phyloP scores from a whole-genome alignment of 2,888 invertebrate genomes.

The Parnassius smintheus region DNA sequence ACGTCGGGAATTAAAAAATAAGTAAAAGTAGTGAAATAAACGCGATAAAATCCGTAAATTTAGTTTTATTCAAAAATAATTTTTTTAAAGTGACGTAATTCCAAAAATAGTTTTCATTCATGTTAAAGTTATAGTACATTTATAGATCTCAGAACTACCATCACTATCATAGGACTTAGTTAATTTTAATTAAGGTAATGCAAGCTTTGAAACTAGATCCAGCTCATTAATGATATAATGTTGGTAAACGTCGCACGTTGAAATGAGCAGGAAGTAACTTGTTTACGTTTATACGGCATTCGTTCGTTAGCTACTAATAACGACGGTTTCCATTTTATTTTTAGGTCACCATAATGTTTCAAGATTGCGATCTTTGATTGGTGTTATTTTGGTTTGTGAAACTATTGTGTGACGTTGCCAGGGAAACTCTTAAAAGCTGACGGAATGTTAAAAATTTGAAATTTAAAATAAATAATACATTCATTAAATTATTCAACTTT shows the following conservation, averaged over 20 bases:
- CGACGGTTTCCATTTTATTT: constrained; percentile 17
- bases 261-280: constrained; percentile 34
- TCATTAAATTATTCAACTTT: too few species aligned
- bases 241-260: constrained; percentile 34
- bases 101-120: neutral
- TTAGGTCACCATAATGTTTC: constrained; percentile 21
- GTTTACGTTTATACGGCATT: constrained; percentile 30
- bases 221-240: constrained; percentile 29
- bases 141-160: neutral
- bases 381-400: constrained; percentile 8
- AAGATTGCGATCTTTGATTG: constrained; percentile 4
- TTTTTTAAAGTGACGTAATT: neutral
- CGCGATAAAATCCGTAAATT: too few species aligned
- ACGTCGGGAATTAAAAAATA: too few species aligned
- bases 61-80: too few species aligned
- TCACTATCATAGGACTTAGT: constrained; percentile 3
- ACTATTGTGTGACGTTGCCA: neutral
- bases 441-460: too few species aligned
- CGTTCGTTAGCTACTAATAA: constrained; percentile 27
- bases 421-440: neutral
- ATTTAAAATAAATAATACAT: too few species aligned
- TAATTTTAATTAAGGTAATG: constrained; percentile 19
- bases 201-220: constrained; percentile 12
- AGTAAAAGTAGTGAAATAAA: too few species aligned
- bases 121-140: neutral